Evolutionary conservation across 2,113 vertebrate species (phyloP), one percentile per base, ranked within the genome.

Genomic region (Oreotragus oreotragus): DNA sequence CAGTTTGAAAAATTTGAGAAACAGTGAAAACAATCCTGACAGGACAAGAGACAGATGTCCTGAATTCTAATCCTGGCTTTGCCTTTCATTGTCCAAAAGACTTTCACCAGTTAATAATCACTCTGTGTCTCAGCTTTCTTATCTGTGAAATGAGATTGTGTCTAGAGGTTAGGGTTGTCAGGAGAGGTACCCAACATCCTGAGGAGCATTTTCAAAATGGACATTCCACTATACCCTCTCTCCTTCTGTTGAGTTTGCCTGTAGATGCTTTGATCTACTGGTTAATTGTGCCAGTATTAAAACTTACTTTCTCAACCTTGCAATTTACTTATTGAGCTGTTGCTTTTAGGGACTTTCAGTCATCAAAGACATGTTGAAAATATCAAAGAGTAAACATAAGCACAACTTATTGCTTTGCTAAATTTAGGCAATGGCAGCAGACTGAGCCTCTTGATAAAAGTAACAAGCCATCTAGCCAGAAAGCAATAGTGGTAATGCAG

Each of bases 261-360:
- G 7, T 66, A 79, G 76, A 55, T 94, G 45, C 43, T 89, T 92
- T 53, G 13, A 60, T 84, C 58, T 92, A 28, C 51, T 88, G 14
- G n/a, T 81, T 91, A 92, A 92, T 62, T 94, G 43, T 96, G 43
- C 45, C 49, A 84, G 14, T 93, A 84, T 84, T 98, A 92, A 98
- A 89, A 96, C 36, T 90, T 95, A 85, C 45, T 92, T 86, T 73
- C 66, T 84, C 43, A 94, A 9, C 45, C 9, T 58, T 90, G 33
- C 14, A 10, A 80, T 64, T 90, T 33, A 51, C 80, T 88, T 73
- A 90, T 70, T 97, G 58, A 79, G 17, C 3, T 96, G 33, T 96
- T 49, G 58, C 70, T 87, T 60, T 91, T 80, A 88, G 73, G 36
- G 33, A 62, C 49, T 85, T 84, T 64, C 36, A 62, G 17, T 77